These are phyloP conservation scores for Diplodus sargus DNA, from an alignment of 2,797 vertebrate species.

Conservation along the genomic window DNA sequence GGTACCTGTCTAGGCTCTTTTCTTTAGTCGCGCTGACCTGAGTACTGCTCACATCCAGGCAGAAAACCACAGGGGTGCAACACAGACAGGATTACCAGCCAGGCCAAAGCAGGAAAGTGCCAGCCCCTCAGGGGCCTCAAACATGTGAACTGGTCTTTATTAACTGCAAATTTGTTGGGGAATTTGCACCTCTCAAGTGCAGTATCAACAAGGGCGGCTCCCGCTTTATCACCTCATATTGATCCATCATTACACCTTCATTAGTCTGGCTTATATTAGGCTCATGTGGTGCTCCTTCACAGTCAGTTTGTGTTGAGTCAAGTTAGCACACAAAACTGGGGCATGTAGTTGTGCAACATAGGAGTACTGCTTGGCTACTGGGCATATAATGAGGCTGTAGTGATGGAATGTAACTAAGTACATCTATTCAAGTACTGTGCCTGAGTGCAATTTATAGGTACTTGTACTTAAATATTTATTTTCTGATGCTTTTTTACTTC, in stretches of 20 bases:
- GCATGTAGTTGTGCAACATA: not conserved
- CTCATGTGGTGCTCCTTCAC: not conserved
- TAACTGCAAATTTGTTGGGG: not conserved
- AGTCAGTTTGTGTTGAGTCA: not conserved
- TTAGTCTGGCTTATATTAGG: not conserved
- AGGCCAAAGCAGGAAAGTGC: not conserved
- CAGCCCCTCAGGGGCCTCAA: not conserved
- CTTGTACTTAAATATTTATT: no score
- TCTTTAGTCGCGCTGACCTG: slow-evolving; percentile 23
- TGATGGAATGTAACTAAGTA: no score
- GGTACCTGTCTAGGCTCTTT: not conserved
- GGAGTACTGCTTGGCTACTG: not conserved
- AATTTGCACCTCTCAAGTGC: not conserved
- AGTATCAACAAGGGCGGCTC: not conserved
- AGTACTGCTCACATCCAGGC: slow-evolving; percentile 14
- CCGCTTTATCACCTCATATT: not conserved
- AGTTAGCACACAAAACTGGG: not conserved
- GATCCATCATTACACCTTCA: not conserved
- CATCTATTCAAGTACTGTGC: no score
- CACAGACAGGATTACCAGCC: slow-evolving; percentile 16
- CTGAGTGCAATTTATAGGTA: no score
- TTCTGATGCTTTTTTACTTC: no score
- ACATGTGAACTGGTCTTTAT: not conserved
- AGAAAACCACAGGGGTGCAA: slow-evolving; percentile 22
- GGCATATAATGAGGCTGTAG: no score